Conservation (phyloP, 2,888 invertebrate genomes). For the Melieria omissa region DNA sequence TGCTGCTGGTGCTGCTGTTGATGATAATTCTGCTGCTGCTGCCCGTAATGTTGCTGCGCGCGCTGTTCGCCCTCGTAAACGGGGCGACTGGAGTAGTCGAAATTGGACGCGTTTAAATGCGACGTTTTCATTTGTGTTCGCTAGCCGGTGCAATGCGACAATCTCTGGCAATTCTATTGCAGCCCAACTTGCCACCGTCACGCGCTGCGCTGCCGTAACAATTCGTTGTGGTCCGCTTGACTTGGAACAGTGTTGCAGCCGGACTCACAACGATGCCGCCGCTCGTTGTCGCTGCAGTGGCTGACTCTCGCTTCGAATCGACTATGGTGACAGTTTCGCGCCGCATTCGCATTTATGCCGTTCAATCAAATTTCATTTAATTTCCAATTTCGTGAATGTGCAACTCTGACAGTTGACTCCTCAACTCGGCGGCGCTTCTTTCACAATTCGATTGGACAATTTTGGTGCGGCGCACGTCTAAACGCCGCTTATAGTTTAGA, state of each 20-base stretch:
- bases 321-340: no score
- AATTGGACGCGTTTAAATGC: conserved; percentile 60
- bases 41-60: conserved; percentile 41
- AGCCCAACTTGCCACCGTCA: conserved; percentile 35
- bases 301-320: no score
- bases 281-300: no score
- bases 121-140: conserved; percentile 62
- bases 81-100: conserved; percentile 62
- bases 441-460: no score
- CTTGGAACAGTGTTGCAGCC: conserved; percentile 18
- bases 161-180: conserved; percentile 44
- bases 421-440: no score
- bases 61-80: conserved; percentile 48
- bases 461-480: no score
- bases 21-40: conserved; percentile 35
- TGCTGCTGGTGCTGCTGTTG: conserved; percentile 31
- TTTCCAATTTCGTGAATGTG: no score
- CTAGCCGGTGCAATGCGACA: conserved; percentile 54
- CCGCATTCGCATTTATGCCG: no score
- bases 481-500: no score
- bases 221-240: conserved; percentile 1
- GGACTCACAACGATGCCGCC: background rate
- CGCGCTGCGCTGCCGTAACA: conserved; percentile 6
- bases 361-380: no score
- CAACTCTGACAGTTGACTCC: no score